Evolutionary conservation across 2,113 vertebrate genomes (phyloP).

Genomic region (Scomber scombrus): DNA sequence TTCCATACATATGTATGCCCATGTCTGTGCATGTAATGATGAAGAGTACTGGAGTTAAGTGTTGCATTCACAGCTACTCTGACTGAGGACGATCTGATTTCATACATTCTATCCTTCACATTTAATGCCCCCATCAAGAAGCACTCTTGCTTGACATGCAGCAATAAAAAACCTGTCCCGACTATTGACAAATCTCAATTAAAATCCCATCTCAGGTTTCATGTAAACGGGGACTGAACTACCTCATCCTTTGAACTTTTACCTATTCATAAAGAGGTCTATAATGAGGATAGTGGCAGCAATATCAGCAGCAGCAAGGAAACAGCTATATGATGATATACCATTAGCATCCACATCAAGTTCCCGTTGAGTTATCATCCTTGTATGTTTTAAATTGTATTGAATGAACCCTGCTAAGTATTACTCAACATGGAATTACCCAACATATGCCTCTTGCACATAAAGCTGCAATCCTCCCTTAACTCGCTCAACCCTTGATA

Average conservation of each 20-base stretch:
- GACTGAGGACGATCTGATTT: conserved; percentile 11
- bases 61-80: conserved; percentile 23
- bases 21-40: conserved; percentile 9
- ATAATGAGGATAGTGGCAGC: not conserved
- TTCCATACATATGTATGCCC: conserved; percentile 45
- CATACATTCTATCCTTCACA: not conserved
- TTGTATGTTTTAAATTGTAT: conserved; percentile 43
- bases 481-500: not conserved
- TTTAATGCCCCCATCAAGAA: not conserved
- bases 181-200: conserved; percentile 1
- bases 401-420: conserved; percentile 45
- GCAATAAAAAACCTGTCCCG: not conserved
- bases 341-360: conserved; percentile 26
- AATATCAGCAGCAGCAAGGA: conserved; percentile 11
- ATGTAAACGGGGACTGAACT: conserved; percentile 3
- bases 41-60: conserved; percentile 23
- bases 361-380: conserved; percentile 25
- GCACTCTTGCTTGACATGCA: not conserved
- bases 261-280: conserved; percentile 25
- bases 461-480: not conserved
- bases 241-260: conserved; percentile 8
- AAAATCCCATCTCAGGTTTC: conserved; percentile 21
- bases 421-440: conserved; percentile 35
- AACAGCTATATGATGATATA: conserved; percentile 13
- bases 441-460: conserved; percentile 16